Percentiles rank a stretch among this genome's conserved stretches.
Conservation (phyloP, 1,140 invertebrate genomes). For the Platyscapa corneri region DNA sequence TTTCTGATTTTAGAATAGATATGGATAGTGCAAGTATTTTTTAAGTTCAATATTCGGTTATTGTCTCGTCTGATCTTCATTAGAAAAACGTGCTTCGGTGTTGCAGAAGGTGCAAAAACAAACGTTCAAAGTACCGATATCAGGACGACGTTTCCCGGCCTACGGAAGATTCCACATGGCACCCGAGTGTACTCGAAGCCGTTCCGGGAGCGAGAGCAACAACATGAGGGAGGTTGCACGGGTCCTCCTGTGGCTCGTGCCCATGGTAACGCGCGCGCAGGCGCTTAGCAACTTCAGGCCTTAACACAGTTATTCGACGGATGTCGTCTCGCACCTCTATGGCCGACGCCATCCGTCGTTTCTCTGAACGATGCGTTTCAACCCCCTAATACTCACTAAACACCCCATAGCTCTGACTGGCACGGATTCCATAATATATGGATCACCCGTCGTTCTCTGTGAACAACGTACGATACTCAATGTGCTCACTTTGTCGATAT, state of each 20-base stretch:
- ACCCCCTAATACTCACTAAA: conserved; percentile 69
- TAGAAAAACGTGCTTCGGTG: too few species aligned
- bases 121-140: neutral
- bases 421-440: neutral
- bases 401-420: conserved; percentile 63
- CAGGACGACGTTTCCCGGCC: neutral
- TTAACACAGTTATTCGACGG: conserved; percentile 61
- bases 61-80: too few species aligned
- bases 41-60: too few species aligned
- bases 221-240: neutral
- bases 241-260: conserved; percentile 53
- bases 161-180: neutral
- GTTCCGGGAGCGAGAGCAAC: neutral
- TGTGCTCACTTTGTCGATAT: neutral
- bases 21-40: too few species aligned
- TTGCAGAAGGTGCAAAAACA: neutral
- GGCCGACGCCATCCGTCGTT: neutral
- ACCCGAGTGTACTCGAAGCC: neutral
- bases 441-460: neutral
- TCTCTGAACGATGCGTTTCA: neutral
- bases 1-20: too few species aligned
- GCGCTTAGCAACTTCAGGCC: conserved; percentile 59
- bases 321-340: conserved; percentile 48
- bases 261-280: conserved; percentile 70
- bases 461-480: neutral